Percentiles rank a stretch among this genome's conserved stretches.
These are phyloP conservation scores for Origma solitaria DNA, from an alignment of 2,113 vertebrate genomes.

Conservation along the genomic window DNA sequence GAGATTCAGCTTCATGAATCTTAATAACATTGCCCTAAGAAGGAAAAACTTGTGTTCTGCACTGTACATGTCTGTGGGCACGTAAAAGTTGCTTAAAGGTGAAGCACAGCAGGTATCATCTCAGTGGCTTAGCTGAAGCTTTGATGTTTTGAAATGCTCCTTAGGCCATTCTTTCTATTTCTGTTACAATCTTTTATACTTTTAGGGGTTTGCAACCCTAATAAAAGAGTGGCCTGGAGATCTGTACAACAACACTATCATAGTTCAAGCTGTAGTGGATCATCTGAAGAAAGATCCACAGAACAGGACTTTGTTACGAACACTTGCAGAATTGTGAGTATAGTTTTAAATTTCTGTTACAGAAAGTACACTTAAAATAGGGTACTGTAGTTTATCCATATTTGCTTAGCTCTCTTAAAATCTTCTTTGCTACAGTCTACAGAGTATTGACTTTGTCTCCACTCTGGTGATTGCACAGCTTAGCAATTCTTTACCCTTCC, in stretches of 20 bases:
- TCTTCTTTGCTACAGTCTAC: background rate
- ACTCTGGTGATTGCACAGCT: background rate
- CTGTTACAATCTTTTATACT: constrained; percentile 5
- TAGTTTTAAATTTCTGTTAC: background rate
- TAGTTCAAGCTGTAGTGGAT: constrained; percentile 90
- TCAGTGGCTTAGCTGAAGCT: background rate
- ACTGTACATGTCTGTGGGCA: background rate
- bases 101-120: background rate
- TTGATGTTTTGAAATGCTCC: background rate
- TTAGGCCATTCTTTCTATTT: constrained; percentile 7
- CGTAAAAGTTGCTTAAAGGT: background rate
- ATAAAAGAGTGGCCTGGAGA: constrained; percentile 96
- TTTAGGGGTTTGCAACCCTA: constrained; percentile 91
- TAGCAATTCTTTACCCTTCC: background rate
- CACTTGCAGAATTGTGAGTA: constrained; percentile 93
- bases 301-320: constrained; percentile 87
- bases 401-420: background rate
- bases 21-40: background rate
- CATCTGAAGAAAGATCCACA: constrained; percentile 89
- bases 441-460: background rate
- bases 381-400: background rate
- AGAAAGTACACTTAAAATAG: background rate
- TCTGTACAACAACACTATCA: constrained; percentile 93
- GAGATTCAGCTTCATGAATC: background rate
- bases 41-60: background rate